Evolutionary conservation across 1,140 invertebrate species (phyloP), one percentile per base, ranked within the genome.

Genomic region (Holotrichia oblita): DNA sequence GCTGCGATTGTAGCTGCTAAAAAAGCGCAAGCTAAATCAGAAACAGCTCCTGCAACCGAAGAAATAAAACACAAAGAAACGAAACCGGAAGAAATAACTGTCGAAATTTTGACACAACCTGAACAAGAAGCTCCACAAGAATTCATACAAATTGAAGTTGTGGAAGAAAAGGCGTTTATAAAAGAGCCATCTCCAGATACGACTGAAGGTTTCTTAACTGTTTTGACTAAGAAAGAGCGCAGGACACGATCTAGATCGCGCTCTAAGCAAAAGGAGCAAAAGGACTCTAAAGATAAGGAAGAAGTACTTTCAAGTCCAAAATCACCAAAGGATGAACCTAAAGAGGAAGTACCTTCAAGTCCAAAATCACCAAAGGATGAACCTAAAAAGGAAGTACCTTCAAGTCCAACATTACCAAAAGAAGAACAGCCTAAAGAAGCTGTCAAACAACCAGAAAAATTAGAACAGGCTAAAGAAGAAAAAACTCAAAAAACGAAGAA

Each of bases 161-260:
- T 82, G 73, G 72, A 78, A n/a, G 80, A 81, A 81, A 75, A 73
- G 4, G 22, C 44, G 14, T 55, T 73, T 10, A 73, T 41, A 80
- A 24, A 55, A 73, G 77, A 78, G 81, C 44, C 73, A 84, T 24
- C 73, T 42, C 48, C 42, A 55, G 74, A 80, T 4, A 81, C 82
- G 69, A 40, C 77, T 6, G 82, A 86, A 80, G 85, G 84, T 42
- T 85, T 85, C 74, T 81, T 85, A 42, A 75, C 80, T n/a, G 74
- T 82, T 4, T 3, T 74, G 41, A 79, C 72, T 40, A 81, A 79
- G 79, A 83, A 79, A 77, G 81, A 82, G 72, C 78, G 81, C 4
- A 42, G 82, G 72, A 74, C 78, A 22, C 81, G 84, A 75, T 83
- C 82, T 59, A 77, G 83, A 59, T 82, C 82, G n/a, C 78, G 83